Percentiles rank a stretch among this genome's conserved stretches.
phyloP scores from a whole-genome alignment of 2,113 vertebrate genomes.

The Hylia prasina region DNA sequence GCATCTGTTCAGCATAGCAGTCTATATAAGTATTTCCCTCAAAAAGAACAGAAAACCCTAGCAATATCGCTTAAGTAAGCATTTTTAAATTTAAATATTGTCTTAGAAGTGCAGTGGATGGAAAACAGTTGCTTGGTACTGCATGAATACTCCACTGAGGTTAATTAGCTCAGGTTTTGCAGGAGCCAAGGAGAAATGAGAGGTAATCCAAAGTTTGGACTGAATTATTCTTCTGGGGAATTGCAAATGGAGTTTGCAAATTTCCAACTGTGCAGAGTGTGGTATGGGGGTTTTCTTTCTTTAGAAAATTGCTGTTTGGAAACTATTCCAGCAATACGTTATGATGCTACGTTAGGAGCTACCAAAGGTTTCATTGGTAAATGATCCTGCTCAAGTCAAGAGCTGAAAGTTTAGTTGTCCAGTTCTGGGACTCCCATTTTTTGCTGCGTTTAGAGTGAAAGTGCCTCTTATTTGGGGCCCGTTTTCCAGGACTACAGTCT shows the following conservation, averaged over 20 bases:
- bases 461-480: not conserved
- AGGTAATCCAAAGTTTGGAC: constrained; percentile 20
- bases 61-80: constrained; percentile 22
- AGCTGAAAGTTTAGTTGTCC: not conserved
- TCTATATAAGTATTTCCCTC: not conserved
- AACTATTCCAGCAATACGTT: not conserved
- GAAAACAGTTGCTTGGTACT: constrained; percentile 23
- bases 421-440: not conserved
- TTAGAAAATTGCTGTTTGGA: not conserved
- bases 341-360: not conserved
- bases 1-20: not conserved
- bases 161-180: constrained; percentile 29
- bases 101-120: not conserved
- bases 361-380: not conserved
- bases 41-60: not conserved
- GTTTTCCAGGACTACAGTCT: not conserved
- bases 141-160: not conserved
- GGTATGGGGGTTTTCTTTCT: not conserved
- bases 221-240: constrained; percentile 19
- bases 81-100: constrained; percentile 2
- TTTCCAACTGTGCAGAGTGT: not conserved
- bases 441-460: not conserved
- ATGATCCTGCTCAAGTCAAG: not conserved
- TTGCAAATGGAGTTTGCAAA: constrained; percentile 1
- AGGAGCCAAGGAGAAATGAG: constrained; percentile 1